Conservation (phyloP, 1,140 invertebrate genomes). For the Drosophila hydei region DNA sequence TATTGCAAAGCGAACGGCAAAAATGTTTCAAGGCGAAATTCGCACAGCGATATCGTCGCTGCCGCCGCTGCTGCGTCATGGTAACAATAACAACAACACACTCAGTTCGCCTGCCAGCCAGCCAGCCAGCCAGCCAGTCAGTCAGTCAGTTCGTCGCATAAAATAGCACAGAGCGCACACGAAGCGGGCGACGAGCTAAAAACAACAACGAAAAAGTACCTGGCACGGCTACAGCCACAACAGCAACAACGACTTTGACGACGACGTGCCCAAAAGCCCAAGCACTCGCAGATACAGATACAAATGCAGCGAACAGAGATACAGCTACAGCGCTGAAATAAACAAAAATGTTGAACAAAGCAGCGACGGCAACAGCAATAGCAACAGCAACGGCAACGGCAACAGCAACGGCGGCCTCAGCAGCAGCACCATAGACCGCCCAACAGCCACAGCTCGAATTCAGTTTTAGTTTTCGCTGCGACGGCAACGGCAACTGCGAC, state of each 20-base stretch:
- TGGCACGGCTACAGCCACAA: slow-evolving; percentile 38
- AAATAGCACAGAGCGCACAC: slow-evolving; percentile 79
- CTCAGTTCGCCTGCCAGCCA: slow-evolving; percentile 39
- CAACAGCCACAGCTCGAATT: slow-evolving; percentile 58
- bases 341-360: slow-evolving; percentile 79
- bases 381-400: slow-evolving; percentile 40
- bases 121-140: slow-evolving; percentile 30
- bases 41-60: slow-evolving; percentile 48
- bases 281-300: slow-evolving; percentile 69
- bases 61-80: slow-evolving; percentile 49
- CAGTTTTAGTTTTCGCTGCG: slow-evolving; percentile 74
- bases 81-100: slow-evolving; percentile 49
- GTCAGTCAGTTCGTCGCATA: slow-evolving; percentile 67
- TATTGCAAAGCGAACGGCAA: slow-evolving; percentile 51
- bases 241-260: slow-evolving; percentile 17
- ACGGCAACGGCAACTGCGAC: slow-evolving; percentile 50
- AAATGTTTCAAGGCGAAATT: slow-evolving; percentile 83
- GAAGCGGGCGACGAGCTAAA: slow-evolving; percentile 62
- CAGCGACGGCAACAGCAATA: slow-evolving; percentile 26
- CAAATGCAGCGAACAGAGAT: slow-evolving; percentile 63
- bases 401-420: slow-evolving; percentile 35
- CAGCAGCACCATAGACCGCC: slow-evolving; percentile 28
- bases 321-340: slow-evolving; percentile 69
- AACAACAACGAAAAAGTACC: slow-evolving; percentile 62
- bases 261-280: slow-evolving; percentile 64